Evolutionary conservation across 1,140 invertebrate species (phyloP), one percentile per base, ranked within the genome.

Genomic region (Macrostomum lignano): DNA sequence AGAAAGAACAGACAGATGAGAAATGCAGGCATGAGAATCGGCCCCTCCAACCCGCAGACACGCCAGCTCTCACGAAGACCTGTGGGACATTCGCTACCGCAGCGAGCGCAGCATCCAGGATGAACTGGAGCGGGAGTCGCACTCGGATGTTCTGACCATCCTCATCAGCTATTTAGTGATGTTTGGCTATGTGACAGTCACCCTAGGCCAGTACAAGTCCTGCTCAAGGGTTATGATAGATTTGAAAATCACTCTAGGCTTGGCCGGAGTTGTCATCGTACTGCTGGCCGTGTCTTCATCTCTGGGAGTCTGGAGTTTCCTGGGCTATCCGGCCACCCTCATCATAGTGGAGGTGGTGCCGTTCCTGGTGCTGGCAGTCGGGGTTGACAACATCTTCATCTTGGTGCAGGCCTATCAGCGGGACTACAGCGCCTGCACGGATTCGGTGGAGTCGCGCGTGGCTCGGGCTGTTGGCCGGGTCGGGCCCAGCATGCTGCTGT

Each of bases 71-170:
- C n/a, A n/a, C n/a, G n/a, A n/a, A n/a, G n/a, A n/a, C n/a, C n/a
- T n/a, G n/a, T n/a, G n/a, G n/a, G n/a, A n/a, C n/a, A n/a, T n/a
- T n/a, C n/a, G n/a, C n/a, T n/a, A n/a, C n/a, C n/a, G n/a, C n/a
- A n/a, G n/a, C n/a, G n/a, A n/a, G n/a, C n/a, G n/a, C n/a, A 88
- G 79, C 0, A 81, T 93, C 33, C 71, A 91, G 55, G 88, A 96
- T 59, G 86, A 96, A 58, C 52, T 96, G 11, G 67, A 77, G 34
- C 56, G 78, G 20, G 77, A 82, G 58, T 82, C 77, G 11, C 63
- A 73, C 38, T 79, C 78, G 0, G 86, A 96, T 52, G 64, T 91
- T 3, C 49, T 68, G 1, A 96, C 86, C 0, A 82, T 98, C 44
- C 52, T 81, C 2, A 70, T 91, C 7, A 91, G 81, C 5, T 94